Evolutionary conservation across 2,888 invertebrate species (phyloP), one percentile per base, ranked within the genome.

Genomic region (Drosophila ezoana): DNA sequence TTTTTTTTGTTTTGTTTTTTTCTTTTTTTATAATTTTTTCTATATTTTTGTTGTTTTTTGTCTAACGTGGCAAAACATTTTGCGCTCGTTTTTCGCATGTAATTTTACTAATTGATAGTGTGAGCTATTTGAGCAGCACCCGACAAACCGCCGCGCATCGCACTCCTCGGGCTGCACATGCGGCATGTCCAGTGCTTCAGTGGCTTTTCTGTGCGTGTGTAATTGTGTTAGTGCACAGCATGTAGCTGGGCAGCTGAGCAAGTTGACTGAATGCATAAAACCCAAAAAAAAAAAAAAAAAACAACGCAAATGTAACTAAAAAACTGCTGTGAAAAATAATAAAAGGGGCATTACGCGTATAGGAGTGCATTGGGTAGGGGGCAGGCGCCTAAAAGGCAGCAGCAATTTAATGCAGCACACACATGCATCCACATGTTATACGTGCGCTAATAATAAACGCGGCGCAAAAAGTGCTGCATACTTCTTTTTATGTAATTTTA

Each of bases 41-140:
- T 76, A 71, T 71, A 68, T 70, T 49, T 73, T 56, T n/a, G 9
- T 16, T 4, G 70, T 80, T 83, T 78, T 60, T 77, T 65, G 65
- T 48, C 67, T 65, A 73, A 47, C 68, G 79, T 69, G 63, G 80
- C 63, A 57, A 68, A 68, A 81, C 79, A 81, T 79, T 82, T 86
- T 89, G 63, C 84, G 70, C 76, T 74, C 67, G 76, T 72, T 89
- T 77, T 73, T 81, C 75, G 77, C 87, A 69, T 89, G 82, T 87
- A 87, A 89, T 89, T 79, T 84, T 56, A 72, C 81, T 87, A 85
- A 85, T 87, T 85, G 87, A 89, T 89, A 87, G 85, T 85, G 87
- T 89, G 89, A 84, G 85, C 76, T 60, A 58, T 75, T 78, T 78
- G 53, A 57, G 33, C 44, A 23, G 20, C 28, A 8, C 49, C 32